Conservation (phyloP, 64 coral and sea anemone genomes). For the Astreopora myriophthalma region DNA sequence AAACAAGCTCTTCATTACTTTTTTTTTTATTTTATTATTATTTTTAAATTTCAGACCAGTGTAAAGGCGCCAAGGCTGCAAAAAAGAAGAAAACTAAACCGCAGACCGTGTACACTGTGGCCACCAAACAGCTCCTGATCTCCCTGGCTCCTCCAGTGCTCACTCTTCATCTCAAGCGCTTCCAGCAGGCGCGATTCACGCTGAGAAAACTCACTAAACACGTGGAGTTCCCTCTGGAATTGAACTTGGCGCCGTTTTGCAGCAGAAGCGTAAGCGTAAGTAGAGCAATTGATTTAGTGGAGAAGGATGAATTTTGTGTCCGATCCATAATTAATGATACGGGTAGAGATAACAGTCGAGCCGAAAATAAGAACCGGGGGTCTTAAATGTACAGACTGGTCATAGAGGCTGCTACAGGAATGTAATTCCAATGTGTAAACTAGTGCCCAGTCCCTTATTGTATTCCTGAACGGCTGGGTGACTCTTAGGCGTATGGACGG, state of each 20-base stretch:
- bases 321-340: too few relatives aligned
- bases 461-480: too few relatives aligned
- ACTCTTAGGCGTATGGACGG: too few relatives aligned
- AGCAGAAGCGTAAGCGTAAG: slow-evolving; percentile 83
- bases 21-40: too few relatives aligned
- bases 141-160: slow-evolving; percentile 84
- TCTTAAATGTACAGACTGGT: too few relatives aligned
- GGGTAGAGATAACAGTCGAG: too few relatives aligned
- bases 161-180: slow-evolving; percentile 93
- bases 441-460: too few relatives aligned
- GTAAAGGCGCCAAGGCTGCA: slow-evolving; percentile 29
- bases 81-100: slow-evolving; percentile 21
- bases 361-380: too few relatives aligned
- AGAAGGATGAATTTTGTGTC: neutral
- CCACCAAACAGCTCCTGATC: slow-evolving; percentile 92
- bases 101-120: slow-evolving; percentile 79
- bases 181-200: slow-evolving; percentile 82
- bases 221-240: slow-evolving; percentile 84
- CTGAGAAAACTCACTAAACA: slow-evolving; percentile 88
- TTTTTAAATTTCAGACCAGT: neutral
- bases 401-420: too few relatives aligned
- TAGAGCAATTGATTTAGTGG: neutral
- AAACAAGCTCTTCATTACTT: too few relatives aligned
- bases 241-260: slow-evolving; percentile 94
- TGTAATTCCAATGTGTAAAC: too few relatives aligned